Evolutionary conservation across 2,113 vertebrate species (phyloP).

Genomic region (Scartelaos histophorus): DNA sequence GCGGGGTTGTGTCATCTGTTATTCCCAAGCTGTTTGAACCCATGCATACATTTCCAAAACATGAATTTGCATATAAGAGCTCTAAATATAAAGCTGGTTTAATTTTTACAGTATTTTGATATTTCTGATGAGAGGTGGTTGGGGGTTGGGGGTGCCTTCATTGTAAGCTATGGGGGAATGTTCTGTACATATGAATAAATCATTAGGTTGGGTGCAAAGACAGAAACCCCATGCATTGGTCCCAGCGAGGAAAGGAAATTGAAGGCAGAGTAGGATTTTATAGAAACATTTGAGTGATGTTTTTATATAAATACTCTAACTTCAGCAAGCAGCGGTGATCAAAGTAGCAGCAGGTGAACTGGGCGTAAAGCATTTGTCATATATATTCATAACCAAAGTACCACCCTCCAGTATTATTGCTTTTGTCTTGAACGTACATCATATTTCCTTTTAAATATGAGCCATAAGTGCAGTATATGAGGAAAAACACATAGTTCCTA

Average conservation of each 20-base stretch:
- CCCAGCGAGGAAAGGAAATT: slow-evolving; percentile 41
- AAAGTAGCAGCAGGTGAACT: not conserved
- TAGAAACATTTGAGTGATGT: slow-evolving; percentile 23
- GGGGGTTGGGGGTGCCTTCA: slow-evolving; percentile 33
- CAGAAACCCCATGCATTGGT: slow-evolving; percentile 51
- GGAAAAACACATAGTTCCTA: not conserved
- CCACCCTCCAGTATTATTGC: too few species aligned
- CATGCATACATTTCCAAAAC: not conserved
- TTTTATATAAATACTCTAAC: not conserved
- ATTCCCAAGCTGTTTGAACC: not conserved
- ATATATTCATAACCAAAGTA: too few species aligned
- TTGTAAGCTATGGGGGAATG: slow-evolving; percentile 29
- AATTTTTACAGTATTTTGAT: slow-evolving; percentile 37
- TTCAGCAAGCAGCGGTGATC: too few species aligned
- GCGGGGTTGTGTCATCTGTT: not conserved
- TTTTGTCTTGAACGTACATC: too few species aligned
- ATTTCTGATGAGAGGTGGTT: slow-evolving; percentile 43
- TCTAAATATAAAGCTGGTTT: slow-evolving; percentile 18
- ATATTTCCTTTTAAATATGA: too few species aligned
- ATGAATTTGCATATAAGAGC: slow-evolving; percentile 4
- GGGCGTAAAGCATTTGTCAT: not conserved
- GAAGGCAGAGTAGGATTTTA: slow-evolving; percentile 28
- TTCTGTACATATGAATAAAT: slow-evolving; percentile 67
- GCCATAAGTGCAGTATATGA: not conserved
- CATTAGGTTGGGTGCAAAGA: slow-evolving; percentile 49